A percentile compares a stretch with the other conserved stretches of the same genome.
Evolutionary conservation across 2,797 vertebrate genomes (phyloP).

Genomic region (Craterocephalus amniculus): DNA sequence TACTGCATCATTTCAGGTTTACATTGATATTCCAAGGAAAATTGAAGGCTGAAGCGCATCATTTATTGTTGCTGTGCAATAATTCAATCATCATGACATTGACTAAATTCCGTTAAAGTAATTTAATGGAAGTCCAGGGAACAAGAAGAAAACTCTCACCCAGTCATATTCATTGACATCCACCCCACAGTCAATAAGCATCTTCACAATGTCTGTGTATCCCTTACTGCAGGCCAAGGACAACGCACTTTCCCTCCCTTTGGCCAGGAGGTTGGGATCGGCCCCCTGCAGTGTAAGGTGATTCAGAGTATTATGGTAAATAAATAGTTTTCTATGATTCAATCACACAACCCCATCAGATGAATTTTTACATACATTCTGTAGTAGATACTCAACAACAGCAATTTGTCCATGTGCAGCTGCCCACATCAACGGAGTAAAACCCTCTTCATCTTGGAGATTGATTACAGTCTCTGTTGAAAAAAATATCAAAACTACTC

Average conservation of each 20-base stretch:
- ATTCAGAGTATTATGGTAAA: neutral
- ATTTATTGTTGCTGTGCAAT: neutral
- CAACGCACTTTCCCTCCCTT: slow-evolving; percentile 95
- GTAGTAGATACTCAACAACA: slow-evolving; percentile 97
- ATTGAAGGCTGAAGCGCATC: neutral
- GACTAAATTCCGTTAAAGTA: neutral
- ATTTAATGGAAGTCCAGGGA: neutral
- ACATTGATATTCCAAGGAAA: neutral
- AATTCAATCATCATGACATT: neutral
- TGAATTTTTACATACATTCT: slow-evolving; percentile 85
- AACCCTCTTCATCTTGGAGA: slow-evolving; percentile 97
- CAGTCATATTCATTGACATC: slow-evolving; percentile 99
- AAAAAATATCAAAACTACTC: neutral
- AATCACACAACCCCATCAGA: accelerated
- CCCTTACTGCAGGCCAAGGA: slow-evolving; percentile 97
- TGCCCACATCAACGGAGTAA: slow-evolving; percentile 99
- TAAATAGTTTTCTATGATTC: neutral
- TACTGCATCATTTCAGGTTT: neutral
- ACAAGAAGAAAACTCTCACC: slow-evolving; percentile 78
- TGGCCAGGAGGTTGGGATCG: slow-evolving; percentile 94
- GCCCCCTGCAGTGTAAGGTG: slow-evolving; percentile 83
- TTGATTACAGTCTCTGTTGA: slow-evolving; percentile 94
- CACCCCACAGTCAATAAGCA: slow-evolving; percentile 97
- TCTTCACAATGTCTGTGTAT: slow-evolving; percentile 97
- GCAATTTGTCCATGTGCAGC: slow-evolving; percentile 99